Conservation (phyloP, 2,113 vertebrate genomes). For the Oriolus oriolus region DNA sequence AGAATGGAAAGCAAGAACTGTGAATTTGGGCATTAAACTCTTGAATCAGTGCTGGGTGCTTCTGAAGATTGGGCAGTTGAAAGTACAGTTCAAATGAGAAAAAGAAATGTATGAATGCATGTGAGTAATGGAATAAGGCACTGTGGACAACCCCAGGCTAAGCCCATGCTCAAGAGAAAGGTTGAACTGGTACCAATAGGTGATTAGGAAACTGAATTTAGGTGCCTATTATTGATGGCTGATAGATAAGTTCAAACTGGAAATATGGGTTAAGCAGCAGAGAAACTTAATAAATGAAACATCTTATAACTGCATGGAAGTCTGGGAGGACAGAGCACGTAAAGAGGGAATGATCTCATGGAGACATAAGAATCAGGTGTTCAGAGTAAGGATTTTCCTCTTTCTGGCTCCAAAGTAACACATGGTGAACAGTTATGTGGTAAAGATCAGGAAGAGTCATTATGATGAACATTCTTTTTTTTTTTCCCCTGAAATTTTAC, state of each 20-base stretch:
- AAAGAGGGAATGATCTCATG: background rate
- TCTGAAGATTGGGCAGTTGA: background rate
- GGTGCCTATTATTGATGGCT: background rate
- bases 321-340: background rate
- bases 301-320: background rate
- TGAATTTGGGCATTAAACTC: background rate
- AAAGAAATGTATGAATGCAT: background rate
- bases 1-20: background rate
- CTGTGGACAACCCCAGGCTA: background rate
- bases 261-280: background rate
- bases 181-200: accelerated
- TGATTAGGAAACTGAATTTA: background rate
- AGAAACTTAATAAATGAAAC: background rate
- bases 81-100: background rate
- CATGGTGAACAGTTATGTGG: background rate
- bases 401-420: background rate
- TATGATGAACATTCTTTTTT: background rate
- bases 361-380: background rate
- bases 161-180: background rate
- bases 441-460: background rate
- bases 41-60: background rate
- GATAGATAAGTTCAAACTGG: background rate
- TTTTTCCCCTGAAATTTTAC: background rate
- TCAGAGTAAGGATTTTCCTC: background rate
- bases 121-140: background rate